Conservation (phyloP, 2,113 vertebrate genomes). For the Phalacrocorax pelagicus region DNA sequence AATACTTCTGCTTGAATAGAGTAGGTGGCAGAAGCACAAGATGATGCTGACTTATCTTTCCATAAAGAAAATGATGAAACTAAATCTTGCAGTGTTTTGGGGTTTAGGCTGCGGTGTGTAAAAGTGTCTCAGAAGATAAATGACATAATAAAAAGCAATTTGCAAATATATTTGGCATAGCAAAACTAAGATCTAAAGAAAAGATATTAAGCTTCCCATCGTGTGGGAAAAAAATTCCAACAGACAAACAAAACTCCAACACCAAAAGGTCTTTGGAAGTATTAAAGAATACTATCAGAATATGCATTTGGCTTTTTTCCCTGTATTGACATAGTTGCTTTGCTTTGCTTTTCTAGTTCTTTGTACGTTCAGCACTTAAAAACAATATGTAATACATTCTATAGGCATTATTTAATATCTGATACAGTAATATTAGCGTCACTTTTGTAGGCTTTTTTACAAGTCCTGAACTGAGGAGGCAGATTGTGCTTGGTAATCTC, state of each 20-base stretch:
- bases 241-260: background rate
- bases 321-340: background rate
- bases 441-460: background rate
- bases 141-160: background rate
- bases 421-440: background rate
- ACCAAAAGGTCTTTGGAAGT: background rate
- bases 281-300: background rate
- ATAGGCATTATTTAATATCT: background rate
- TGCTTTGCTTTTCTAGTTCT: background rate
- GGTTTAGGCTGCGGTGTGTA: background rate
- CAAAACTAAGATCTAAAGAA: background rate
- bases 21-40: background rate
- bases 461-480: background rate
- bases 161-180: background rate
- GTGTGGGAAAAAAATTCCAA: fast-evolving
- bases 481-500: background rate
- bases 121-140: background rate
- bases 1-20: background rate
- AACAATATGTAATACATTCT: background rate
- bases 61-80: background rate
- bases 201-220: background rate
- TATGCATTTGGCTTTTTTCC: background rate
- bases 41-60: background rate
- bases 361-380: background rate
- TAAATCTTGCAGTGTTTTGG: background rate